Evolutionary conservation across 2,888 invertebrate genomes (phyloP), one percentile per base, ranked within the genome.

Genomic region (Anthophora plumipes): DNA sequence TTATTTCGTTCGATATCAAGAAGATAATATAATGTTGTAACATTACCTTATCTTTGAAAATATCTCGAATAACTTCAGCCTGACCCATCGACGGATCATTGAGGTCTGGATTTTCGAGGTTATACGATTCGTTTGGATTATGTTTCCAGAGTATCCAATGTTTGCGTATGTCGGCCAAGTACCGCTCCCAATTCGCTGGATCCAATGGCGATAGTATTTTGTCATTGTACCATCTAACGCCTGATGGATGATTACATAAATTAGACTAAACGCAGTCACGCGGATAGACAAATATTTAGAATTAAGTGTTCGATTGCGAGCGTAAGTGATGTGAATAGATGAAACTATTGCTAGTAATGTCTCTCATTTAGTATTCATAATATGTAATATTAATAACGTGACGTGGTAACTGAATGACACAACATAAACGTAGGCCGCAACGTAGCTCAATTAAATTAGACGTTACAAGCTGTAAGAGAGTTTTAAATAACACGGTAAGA

Each of bases 81-180:
- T 91, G 91, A 6, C 94, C 94, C 93, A 94, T 94, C 22, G 93
- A 94, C 3, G 92, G 92, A 82, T 94, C 93, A 22, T 82, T 59
- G 11, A 89, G 63, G n/a, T 90, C 80, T 48, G 91, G 89, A 4
- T 90, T 57, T 17, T 87, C 61, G 20, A 93, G 87, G 43, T 77
- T 75, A 66, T 92, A 93, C 0, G 89, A 83, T 37, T 39, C 37
- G 22, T 66, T 75, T 6, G 79, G 14, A 64, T 85, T 52, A 17
- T 82, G 50, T 22, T 63, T 75, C 72, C 80, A 61, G n/a, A 86
- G 14, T 41, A 91, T 85, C 91, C 90, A 91, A 57, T 83, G 69
- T 17, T 77, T 70, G 17, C 84, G 77, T 52, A 90, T 80, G 57
- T 89, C 87, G 9, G 39, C 37, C 31, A 89, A 3, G 14, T 85